Base-by-base conservation (phyloP, 2,797 vertebrate species). In the Gephyroberyx darwinii region DNA sequence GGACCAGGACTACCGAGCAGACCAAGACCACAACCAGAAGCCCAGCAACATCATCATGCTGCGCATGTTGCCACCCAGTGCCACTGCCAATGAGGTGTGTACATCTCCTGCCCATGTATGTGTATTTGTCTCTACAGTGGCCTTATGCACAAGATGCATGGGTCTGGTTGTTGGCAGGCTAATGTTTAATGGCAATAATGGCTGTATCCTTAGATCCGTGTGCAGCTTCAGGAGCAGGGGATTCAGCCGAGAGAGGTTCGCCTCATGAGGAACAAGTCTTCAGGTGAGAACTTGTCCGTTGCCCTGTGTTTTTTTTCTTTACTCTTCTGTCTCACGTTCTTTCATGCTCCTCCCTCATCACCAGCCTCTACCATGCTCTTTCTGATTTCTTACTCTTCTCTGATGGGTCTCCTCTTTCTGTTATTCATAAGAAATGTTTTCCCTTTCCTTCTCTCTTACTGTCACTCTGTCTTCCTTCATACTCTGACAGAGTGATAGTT, bases 31-130 rank as follows among this genome's bases (percentile, higher is more conserved):
- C 71, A 90, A 91, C 68, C 95, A 96, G 76, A 94, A 94, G 37
- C 95, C 96, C 82, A 97, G 96, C 91, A 96, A 95, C 92, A 96
- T 98, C 88, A 94, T 98, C 84, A 97, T 97, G 96, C 93, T 97
- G 71, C 93, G 96, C 63, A 97, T 96, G 95, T 93, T 97, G 79
- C 96, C 96, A 26, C 94, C 94, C 35, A 94, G 93, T 41, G 95
- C 95, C 79, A 95, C 95, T 0, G 93, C 95, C 74, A 96, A 95
- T 37, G 96, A 98, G 63, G 96, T 96, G 91, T 84, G 69, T 41
- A 39, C 45, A 5, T 20, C 20, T 9, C 47, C 2, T n/a, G 47
- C 1, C n/a, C 3, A 4, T 20, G 30, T 58, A 33, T 58, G 45
- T 26, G 14, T 45, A 0, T 63, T 59, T 69, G 13, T 74, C 22